Conservation (phyloP, 2,113 vertebrate species). For the Colaptes auratus region DNA sequence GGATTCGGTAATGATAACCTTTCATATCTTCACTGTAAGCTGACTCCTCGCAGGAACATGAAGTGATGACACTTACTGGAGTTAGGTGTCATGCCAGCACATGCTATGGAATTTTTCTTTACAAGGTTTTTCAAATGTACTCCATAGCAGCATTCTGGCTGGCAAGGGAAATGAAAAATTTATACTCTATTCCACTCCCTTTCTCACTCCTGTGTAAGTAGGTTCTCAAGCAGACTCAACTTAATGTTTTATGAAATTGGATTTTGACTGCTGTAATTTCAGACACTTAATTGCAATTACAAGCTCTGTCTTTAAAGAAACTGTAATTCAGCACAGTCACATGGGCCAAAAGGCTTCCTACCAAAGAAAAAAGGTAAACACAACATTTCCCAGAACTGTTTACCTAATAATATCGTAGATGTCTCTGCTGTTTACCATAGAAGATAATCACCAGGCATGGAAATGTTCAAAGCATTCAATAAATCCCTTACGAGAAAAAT, state of each 20-base stretch:
- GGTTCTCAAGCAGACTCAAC: constrained; percentile 25
- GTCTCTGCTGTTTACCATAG: background rate
- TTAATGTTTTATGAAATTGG: constrained; percentile 53
- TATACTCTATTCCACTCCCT: background rate
- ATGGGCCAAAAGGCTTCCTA: background rate
- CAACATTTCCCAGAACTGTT: background rate
- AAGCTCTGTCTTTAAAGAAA: constrained; percentile 43
- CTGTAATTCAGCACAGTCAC: background rate
- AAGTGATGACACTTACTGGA: background rate
- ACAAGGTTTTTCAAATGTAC: background rate
- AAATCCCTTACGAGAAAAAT: background rate
- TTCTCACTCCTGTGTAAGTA: constrained; percentile 22
- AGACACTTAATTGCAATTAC: constrained; percentile 52
- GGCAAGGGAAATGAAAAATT: background rate
- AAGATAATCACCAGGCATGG: background rate
- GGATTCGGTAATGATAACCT: background rate
- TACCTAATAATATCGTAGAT: background rate
- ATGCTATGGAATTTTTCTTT: background rate
- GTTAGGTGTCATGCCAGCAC: background rate
- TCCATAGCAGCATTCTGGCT: background rate
- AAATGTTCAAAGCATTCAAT: background rate
- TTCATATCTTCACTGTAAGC: background rate
- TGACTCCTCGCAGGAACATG: background rate
- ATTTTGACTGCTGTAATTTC: constrained; percentile 53
- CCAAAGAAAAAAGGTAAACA: background rate